A percentile compares a stretch with the other conserved stretches of the same genome.
Evolutionary conservation across 1,140 invertebrate species (phyloP).

Genomic region (Nomia melanderi): DNA sequence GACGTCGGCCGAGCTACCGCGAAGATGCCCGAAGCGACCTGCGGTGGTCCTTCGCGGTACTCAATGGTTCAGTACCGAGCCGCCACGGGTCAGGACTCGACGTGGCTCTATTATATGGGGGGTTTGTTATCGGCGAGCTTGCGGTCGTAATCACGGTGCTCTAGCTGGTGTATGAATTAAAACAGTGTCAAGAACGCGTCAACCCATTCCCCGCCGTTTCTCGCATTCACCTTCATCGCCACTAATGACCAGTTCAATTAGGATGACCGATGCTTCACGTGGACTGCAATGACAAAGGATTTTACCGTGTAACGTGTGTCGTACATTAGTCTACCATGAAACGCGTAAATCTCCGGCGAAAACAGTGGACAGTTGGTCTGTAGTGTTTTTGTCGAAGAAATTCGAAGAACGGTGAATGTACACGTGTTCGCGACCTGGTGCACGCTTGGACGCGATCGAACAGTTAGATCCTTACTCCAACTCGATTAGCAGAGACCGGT

Average conservation of each 20-base stretch:
- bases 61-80: conserved; percentile 78
- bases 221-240: background rate
- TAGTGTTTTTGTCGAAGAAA: background rate
- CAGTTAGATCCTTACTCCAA: background rate
- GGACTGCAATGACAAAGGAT: background rate
- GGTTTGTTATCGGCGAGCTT: conserved; percentile 1
- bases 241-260: conserved; percentile 9
- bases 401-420: background rate
- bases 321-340: background rate
- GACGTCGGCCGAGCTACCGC: conserved; percentile 52
- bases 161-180: conserved; percentile 51
- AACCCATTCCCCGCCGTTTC: no score
- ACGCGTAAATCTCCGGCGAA: background rate
- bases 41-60: conserved; percentile 65
- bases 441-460: background rate
- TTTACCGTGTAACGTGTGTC: background rate
- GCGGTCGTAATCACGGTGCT: conserved; percentile 1
- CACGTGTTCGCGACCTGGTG: conserved; percentile 21
- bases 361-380: background rate
- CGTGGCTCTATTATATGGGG: conserved; percentile 47
- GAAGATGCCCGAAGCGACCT: conserved; percentile 65
- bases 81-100: conserved; percentile 74
- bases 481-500: background rate
- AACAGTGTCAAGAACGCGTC: conserved; percentile 5
- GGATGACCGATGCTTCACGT: background rate